Evolutionary conservation across 2,113 vertebrate species (phyloP).

Genomic region (Lophotis ruficrista): DNA sequence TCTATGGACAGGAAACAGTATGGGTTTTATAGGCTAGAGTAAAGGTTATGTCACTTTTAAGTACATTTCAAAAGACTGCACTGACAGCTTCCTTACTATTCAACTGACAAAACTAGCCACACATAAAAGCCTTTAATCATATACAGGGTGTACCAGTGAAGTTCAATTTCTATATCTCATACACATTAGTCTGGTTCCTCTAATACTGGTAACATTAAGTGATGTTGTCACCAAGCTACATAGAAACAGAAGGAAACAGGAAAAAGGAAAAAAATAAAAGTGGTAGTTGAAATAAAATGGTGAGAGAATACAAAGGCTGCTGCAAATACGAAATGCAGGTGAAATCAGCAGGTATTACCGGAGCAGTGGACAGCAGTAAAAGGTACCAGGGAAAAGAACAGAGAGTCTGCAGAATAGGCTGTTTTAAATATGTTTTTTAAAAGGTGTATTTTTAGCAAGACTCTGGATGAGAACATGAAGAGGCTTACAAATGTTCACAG

Average conservation of each 20-base stretch:
- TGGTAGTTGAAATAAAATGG: background rate
- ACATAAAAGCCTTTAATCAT: background rate
- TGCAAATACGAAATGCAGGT: background rate
- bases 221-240: background rate
- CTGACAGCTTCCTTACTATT: background rate
- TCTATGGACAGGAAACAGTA: constrained; percentile 70
- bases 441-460: background rate
- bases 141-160: background rate
- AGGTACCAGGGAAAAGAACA: background rate
- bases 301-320: background rate
- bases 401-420: background rate
- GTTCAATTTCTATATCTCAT: background rate
- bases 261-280: background rate
- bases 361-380: background rate
- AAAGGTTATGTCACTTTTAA: constrained; percentile 49
- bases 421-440: background rate
- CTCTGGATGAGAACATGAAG: background rate
- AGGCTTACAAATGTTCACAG: background rate
- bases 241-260: background rate
- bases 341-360: background rate
- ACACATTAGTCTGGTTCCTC: background rate
- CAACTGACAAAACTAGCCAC: background rate
- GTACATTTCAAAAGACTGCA: constrained; percentile 3
- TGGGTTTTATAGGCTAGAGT: constrained; percentile 2
- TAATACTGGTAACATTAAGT: background rate